phyloP scores from a whole-genome alignment of 1,140 invertebrate genomes.

The Ostrea edulis region DNA sequence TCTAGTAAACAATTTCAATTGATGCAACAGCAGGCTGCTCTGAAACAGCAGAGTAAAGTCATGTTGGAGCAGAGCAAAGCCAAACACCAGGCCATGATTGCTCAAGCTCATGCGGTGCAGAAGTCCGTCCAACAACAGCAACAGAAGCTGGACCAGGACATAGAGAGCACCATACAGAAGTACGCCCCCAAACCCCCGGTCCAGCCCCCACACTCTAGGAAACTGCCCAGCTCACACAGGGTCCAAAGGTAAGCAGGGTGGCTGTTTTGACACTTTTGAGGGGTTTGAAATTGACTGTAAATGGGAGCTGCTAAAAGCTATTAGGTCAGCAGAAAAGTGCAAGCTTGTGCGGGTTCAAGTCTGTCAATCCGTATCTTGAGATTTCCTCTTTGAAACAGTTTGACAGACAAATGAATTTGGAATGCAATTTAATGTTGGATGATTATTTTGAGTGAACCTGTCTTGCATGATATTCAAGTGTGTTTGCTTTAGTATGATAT shows the following conservation, averaged over 20 bases:
- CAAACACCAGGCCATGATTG: conserved; percentile 78
- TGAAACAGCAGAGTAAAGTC: conserved; percentile 65
- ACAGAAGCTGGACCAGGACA: conserved; percentile 21
- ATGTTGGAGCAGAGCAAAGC: conserved; percentile 76
- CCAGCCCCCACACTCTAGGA: conserved; percentile 60
- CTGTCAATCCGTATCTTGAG: neutral
- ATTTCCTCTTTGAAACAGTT: neutral
- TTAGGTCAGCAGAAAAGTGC: neutral
- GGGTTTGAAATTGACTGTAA: neutral
- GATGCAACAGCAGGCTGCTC: conserved; percentile 67
- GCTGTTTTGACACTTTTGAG: neutral
- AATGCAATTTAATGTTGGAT: neutral
- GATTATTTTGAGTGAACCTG: conserved; percentile 1
- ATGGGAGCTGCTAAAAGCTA: conserved; percentile 1
- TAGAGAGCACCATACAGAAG: conserved; percentile 58
- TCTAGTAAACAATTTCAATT: conserved; percentile 73
- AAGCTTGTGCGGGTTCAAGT: neutral
- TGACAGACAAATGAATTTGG: neutral
- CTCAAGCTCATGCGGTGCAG: conserved; percentile 76
- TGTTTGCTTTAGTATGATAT: conserved; percentile 24
- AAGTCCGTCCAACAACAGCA: conserved; percentile 58
- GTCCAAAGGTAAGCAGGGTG: conserved; percentile 66
- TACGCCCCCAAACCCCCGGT: conserved; percentile 74
- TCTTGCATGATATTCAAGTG: neutral
- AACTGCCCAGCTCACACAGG: conserved; percentile 62